Evolutionary conservation across 2,797 vertebrate species (phyloP), one percentile per base, ranked within the genome.

Genomic region (Austrolebias charrua): DNA sequence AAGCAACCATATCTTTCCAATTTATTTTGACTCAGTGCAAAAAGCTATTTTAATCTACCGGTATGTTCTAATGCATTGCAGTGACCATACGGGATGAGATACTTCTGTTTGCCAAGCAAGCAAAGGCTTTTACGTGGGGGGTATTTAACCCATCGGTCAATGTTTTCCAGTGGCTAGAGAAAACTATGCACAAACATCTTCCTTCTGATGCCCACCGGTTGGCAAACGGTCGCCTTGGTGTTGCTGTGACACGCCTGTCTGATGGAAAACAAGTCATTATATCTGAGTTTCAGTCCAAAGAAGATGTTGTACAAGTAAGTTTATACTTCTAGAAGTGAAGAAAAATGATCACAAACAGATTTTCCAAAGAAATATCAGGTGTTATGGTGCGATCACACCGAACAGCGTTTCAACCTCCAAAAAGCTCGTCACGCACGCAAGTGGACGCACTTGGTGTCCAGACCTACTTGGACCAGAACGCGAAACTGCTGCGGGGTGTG

Each of bases 271-370:
- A 90, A 0, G 79, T 92, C 2, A 74, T 95, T 47, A 89, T 90
- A 42, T 93, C 95, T 0, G 92, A 96, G 43, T 98, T 91, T 75
- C 90, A 81, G 3, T 95, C 95, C 1, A 95, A 91, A 60, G 92
- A 96, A 38, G 96, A 97, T 28, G 89, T 97, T 43, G 81, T 96
- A 0, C 92, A 95, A 91, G 95, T 92, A 82, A 58, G 69, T 60
- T 49, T 45, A 3, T 9, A 18, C 43, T 24, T 16, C 6, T 42
- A 4, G 13, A n/a, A 6, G 38, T 40, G 38, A 40, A 11, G 4
- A 40, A 40, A 40, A 40, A 24, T 24, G 1, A 24, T 3, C 24
- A 24, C 24, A 24, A 24, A 24, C 24, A 24, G 24, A 24, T 24
- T 24, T 24, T 24, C 24, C 24, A 24, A 24, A 24, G 24, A 24